Evolutionary conservation across 1,140 invertebrate species (phyloP), one percentile per base, ranked within the genome.

Genomic region (Conus ventricosus): DNA sequence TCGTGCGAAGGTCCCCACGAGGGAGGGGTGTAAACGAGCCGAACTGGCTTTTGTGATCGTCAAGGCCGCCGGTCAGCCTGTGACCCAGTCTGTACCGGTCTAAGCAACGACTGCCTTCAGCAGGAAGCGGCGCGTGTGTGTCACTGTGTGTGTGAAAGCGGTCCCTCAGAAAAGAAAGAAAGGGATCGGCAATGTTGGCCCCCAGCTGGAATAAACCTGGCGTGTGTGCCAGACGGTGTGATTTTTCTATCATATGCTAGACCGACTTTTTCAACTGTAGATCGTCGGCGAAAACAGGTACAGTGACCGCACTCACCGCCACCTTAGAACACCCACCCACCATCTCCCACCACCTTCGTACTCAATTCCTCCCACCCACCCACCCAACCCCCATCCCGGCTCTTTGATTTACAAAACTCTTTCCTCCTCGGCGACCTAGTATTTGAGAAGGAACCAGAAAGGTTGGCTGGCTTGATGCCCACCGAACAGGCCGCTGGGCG

Each of bases 201-300:
- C 57, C 57, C 67, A 71, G 13, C 20, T 23, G 13, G 67, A 71
- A 71, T 71, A 71, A 71, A 23, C 7, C 6, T n/a, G 15, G 17
- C 10, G 67, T 71, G 67, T n/a, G 67, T 71, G 67, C 67, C 1
- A 23, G 67, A 51, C 71, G 80, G 17, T 54, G 80, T 81, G 80
- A 54, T 23, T 81, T 81, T 13, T 13, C 5, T 25, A 81, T 81
- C 51, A 54, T 55, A 8, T 55, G 80, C 80, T 20, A 81, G 80
- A 81, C 80, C 80, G 80, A 81, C 80, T 81, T 81, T 81, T 81
- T 54, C n/a, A 23, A 71, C 67, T 23, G 20, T 20, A 20, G 67
- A 71, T 20, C 13, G 67, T 71, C 13, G 23, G 67, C 13, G 23
- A 13, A 20, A 17, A 20, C 67, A 20, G 67, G 67, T 63, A 63